phyloP scores from a whole-genome alignment of 2,797 vertebrate genomes.

The Anolis apletophallus region DNA sequence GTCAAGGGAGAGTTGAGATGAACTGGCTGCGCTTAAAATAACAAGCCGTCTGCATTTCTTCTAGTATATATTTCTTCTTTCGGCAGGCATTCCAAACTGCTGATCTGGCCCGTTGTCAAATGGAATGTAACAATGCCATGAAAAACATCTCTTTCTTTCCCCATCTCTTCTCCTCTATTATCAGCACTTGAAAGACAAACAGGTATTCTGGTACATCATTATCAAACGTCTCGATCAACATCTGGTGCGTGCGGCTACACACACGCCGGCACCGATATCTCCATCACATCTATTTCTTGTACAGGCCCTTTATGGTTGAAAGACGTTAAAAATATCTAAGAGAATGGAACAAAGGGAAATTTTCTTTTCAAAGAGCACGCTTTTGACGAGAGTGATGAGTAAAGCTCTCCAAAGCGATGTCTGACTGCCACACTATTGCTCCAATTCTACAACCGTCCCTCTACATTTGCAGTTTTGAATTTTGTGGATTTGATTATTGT shows the following conservation, averaged over 20 bases:
- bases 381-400: rapidly evolving
- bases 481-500: no score
- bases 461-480: no score
- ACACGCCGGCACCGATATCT: not conserved
- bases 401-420: rapidly evolving
- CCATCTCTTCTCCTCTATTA: not conserved
- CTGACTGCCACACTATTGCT: rapidly evolving
- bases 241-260: not conserved
- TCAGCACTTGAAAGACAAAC: not conserved
- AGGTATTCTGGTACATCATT: rapidly evolving
- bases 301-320: rapidly evolving
- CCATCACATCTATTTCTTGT: slow-evolving; percentile 20
- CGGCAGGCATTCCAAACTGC: slow-evolving; percentile 29
- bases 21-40: slow-evolving; percentile 51
- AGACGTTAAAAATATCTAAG: not conserved
- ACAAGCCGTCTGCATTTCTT: slow-evolving; percentile 40
- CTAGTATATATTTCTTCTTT: not conserved
- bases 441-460: not conserved
- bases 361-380: not conserved
- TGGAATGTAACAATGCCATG: slow-evolving; percentile 31
- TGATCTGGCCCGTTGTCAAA: slow-evolving; percentile 44
- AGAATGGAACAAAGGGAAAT: rapidly evolving
- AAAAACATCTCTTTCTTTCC: slow-evolving; percentile 13
- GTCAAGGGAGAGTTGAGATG: slow-evolving; percentile 49
- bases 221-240: slow-evolving; percentile 36